Conservation (phyloP, 2,797 vertebrate genomes). For the Holocentrus rufus region DNA sequence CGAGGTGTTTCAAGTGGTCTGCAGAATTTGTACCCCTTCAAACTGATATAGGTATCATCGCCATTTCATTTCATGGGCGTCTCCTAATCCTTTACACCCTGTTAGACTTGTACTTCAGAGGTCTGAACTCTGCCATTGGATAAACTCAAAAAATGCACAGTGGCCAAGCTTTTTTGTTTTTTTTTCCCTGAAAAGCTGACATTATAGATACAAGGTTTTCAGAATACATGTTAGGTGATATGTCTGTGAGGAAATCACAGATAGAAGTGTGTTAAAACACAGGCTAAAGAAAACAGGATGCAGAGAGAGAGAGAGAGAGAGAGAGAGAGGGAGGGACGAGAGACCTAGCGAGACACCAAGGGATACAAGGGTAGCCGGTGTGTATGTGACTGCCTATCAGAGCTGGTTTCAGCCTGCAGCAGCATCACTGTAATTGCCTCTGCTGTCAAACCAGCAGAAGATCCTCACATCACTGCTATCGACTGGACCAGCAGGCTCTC, state of each 20-base stretch:
- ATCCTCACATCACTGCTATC: slow-evolving; percentile 48
- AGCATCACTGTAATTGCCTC: slow-evolving; percentile 67
- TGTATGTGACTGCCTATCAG: slow-evolving; percentile 62
- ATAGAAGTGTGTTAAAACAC: slow-evolving; percentile 21
- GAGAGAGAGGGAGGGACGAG: slow-evolving; percentile 16
- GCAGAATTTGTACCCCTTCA: too few species aligned
- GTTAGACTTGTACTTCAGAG: not conserved
- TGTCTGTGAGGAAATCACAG: slow-evolving; percentile 31
- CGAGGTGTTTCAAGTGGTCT: too few species aligned
- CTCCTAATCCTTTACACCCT: too few species aligned
- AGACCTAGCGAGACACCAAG: slow-evolving; percentile 35
- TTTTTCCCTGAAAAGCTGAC: not conserved
- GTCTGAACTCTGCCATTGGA: not conserved
- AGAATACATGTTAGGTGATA: slow-evolving; percentile 6
- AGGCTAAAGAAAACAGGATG: slow-evolving; percentile 16
- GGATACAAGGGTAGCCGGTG: slow-evolving; percentile 42
- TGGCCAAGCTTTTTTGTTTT: slow-evolving; percentile 7
- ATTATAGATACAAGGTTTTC: not conserved
- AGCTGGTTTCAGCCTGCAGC: slow-evolving; percentile 52
- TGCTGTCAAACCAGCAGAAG: slow-evolving; percentile 64
- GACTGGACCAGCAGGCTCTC: slow-evolving; percentile 32
- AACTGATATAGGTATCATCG: too few species aligned
- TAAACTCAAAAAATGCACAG: not conserved
- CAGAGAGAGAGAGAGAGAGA: slow-evolving; percentile 19
- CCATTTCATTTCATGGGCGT: too few species aligned